Conservation (phyloP, 2,113 vertebrate genomes). For the Cacatua alba region DNA sequence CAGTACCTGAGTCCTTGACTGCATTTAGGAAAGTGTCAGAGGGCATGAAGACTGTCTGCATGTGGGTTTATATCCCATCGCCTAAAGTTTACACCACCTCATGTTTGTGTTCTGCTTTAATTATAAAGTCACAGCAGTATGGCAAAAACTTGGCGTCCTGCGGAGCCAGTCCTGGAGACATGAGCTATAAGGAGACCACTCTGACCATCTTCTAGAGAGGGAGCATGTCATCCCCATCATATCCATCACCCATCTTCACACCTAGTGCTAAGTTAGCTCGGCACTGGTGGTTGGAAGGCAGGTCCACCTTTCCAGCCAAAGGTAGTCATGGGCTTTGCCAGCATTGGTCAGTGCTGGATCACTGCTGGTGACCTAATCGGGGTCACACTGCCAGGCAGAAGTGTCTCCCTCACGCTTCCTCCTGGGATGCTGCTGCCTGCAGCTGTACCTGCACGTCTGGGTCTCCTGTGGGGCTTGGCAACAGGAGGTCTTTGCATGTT, state of each 20-base stretch:
- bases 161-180: background rate
- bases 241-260: background rate
- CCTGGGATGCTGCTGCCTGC: background rate
- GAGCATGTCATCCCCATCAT: background rate
- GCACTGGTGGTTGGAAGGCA: background rate
- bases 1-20: background rate
- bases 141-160: background rate
- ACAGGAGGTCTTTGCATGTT: background rate
- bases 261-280: background rate
- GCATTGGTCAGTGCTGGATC: background rate
- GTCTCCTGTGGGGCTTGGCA: background rate
- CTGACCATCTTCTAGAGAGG: background rate
- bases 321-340: background rate
- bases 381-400: background rate
- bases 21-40: background rate
- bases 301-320: background rate
- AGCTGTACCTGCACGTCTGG: background rate
- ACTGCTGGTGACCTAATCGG: background rate
- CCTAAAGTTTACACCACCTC: background rate
- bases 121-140: background rate
- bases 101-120: background rate
- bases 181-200: background rate
- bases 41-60: background rate
- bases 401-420: background rate
- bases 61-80: background rate